phyloP scores from a whole-genome alignment of 1,140 invertebrate species.

The Diorhabda elongata region DNA sequence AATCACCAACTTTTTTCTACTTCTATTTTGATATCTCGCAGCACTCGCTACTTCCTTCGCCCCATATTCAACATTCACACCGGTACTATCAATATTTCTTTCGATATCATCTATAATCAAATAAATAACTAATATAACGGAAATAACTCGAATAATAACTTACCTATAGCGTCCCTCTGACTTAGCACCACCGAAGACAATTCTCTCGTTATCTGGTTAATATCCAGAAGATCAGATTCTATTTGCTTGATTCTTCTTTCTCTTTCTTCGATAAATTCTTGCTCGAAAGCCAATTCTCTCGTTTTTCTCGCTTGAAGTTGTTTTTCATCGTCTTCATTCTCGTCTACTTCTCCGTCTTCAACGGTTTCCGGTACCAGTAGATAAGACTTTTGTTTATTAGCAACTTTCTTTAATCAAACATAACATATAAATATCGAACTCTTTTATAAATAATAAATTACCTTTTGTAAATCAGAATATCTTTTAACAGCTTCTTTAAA shows the following conservation, averaged over 20 bases:
- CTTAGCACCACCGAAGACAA: conserved; percentile 75
- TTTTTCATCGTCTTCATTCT: conserved; percentile 51
- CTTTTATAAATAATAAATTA: conserved; percentile 41
- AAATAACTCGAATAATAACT: conserved; percentile 25
- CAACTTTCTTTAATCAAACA: conserved; percentile 56
- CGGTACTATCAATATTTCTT: conserved; percentile 75
- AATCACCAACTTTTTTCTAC: conserved; percentile 67
- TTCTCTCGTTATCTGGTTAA: conserved; percentile 89
- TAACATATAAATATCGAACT: conserved; percentile 10
- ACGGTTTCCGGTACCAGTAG: conserved; percentile 54
- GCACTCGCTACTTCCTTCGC: conserved; percentile 73
- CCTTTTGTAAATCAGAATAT: conserved; percentile 76
- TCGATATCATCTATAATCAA: conserved; percentile 76
- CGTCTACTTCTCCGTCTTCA: conserved; percentile 47
- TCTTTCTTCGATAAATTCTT: conserved; percentile 68
- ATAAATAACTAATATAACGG: not conserved
- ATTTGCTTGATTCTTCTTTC: conserved; percentile 70
- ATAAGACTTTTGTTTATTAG: conserved; percentile 72
- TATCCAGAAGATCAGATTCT: conserved; percentile 82
- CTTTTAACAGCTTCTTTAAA: conserved; percentile 74
- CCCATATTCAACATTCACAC: conserved; percentile 73
- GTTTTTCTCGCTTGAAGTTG: conserved; percentile 52
- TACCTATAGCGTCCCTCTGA: conserved; percentile 81
- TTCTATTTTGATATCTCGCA: conserved; percentile 67
- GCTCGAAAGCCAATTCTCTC: conserved; percentile 68